Evolutionary conservation across 2,797 vertebrate genomes (phyloP), one percentile per base, ranked within the genome.

Genomic region (Mormyrus proboscirostris): DNA sequence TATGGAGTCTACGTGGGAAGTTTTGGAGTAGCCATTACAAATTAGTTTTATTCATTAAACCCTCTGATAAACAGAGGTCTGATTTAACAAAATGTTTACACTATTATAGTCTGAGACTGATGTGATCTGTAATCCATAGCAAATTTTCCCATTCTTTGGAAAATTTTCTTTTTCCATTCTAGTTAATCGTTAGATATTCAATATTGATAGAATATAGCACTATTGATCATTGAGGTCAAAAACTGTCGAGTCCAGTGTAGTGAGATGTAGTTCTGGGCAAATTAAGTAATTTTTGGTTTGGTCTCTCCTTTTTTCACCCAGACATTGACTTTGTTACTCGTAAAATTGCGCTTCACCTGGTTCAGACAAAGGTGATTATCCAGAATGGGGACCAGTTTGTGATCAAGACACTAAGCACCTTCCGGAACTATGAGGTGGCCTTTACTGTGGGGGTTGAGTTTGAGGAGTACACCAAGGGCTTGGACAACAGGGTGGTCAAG

Each of bases 301-400:
- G 33, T 44, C 16, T 79, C 16, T n/a, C 38, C 16, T 8, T 44
- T 44, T 44, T 19, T 79, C 29, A 38, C 12, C 29, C 91, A 99
- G 98, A 95, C 91, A 97, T 98, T 89, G 97, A 98, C 93, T 97
- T 98, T 94, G 96, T 97, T 2, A 97, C 97, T 88, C 96, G 98
- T 76, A 98, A 98, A 95, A 96, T 99, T 76, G 97, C 98, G 8
- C 89, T 93, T 4, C 95, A 94, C 84, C 94, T 99, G 91, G 95
- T 89, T 90, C 98, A 98, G 95, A 97, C 97, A 14, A 99, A 99
- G 93, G 96, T 97, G 91, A 92, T 99, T 3, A 12, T 91, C 69
- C 98, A 99, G 94, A 91, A 98, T 0, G 97, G 96, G 47, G 93
- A 98, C 90, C 90, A 90, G 89, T 97, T 99, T 93, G 94, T 95